phyloP scores from a whole-genome alignment of 2,113 vertebrate species.

The Microcebus griseorufus region DNA sequence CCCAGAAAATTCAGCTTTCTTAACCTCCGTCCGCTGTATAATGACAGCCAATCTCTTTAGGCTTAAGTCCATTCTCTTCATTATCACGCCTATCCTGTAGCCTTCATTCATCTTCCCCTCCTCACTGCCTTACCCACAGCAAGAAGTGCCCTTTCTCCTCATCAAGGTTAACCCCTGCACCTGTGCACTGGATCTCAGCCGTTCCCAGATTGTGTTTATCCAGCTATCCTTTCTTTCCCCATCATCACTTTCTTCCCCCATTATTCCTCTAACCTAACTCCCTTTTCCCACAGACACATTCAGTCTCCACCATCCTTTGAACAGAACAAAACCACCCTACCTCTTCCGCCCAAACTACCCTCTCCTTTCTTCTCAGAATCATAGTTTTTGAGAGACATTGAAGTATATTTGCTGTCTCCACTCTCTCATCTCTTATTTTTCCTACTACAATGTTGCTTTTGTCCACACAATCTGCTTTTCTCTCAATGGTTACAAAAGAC shows the following conservation, averaged over 20 bases:
- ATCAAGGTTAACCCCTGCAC: slow-evolving; percentile 10
- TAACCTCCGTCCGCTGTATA: background rate
- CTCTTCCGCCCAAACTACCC: background rate
- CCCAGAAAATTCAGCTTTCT: background rate
- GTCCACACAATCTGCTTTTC: background rate
- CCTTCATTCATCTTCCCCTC: background rate
- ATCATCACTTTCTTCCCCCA: background rate
- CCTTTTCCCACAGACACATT: background rate
- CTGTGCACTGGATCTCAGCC: background rate
- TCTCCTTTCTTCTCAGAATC: background rate
- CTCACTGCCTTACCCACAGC: background rate
- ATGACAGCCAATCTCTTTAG: background rate
- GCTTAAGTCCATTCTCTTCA: background rate
- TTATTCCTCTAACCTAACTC: background rate
- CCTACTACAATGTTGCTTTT: background rate
- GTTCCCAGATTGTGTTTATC: background rate
- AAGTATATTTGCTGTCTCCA: background rate
- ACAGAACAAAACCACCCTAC: background rate
- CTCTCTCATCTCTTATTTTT: slow-evolving; percentile 16
- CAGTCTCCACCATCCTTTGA: background rate
- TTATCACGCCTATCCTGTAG: background rate
- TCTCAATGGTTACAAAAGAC: background rate
- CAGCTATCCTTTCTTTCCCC: background rate
- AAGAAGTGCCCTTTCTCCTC: slow-evolving; percentile 39
- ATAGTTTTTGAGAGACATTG: background rate